Evolutionary conservation across 2,888 invertebrate species (phyloP).

Genomic region (Phalera bucephala): DNA sequence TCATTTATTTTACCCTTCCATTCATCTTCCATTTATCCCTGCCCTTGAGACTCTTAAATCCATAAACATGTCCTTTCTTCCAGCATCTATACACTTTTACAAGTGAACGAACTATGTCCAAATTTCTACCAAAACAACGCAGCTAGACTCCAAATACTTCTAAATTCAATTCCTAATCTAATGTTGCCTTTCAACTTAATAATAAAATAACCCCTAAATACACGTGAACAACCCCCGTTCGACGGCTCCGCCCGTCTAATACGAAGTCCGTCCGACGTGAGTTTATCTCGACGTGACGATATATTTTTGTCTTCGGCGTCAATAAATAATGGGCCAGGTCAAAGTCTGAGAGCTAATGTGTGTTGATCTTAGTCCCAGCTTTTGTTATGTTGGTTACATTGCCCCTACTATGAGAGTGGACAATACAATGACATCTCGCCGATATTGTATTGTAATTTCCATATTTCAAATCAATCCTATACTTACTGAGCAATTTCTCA

Average conservation of each 20-base stretch:
- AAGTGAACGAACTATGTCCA: too few species aligned
- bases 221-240: constrained; percentile 5
- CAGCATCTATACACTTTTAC: too few species aligned
- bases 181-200: constrained; percentile 3
- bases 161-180: not conserved
- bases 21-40: too few species aligned
- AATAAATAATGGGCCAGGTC: constrained; percentile 69
- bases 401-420: constrained; percentile 37
- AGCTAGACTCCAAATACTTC: too few species aligned
- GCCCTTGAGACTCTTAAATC: too few species aligned
- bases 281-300: constrained; percentile 47
- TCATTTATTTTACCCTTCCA: too few species aligned
- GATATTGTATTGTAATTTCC: not conserved
- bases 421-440: too few species aligned
- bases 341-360: constrained; percentile 72
- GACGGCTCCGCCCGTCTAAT: constrained; percentile 13
- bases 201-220: constrained; percentile 22
- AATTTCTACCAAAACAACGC: too few species aligned
- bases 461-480: not conserved
- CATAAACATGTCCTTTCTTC: too few species aligned
- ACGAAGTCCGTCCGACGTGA: constrained; percentile 17
- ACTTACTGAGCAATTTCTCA: too few species aligned
- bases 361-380: constrained; percentile 65
- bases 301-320: constrained; percentile 71
- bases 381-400: constrained; percentile 46